Evolutionary conservation across 2,113 vertebrate species (phyloP).

Genomic region (Heterocephalus glaber): DNA sequence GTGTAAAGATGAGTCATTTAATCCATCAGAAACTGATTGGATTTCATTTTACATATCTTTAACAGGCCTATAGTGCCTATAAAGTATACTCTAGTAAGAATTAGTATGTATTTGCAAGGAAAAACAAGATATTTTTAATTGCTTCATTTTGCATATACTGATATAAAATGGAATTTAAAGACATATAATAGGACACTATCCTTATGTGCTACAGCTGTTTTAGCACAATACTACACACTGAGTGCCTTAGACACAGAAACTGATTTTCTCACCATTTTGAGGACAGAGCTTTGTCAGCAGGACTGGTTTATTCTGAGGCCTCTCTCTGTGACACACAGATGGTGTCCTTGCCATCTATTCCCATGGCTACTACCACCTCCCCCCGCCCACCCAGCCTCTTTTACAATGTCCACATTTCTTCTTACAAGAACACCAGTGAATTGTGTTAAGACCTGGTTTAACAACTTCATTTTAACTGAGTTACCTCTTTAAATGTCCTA

Average conservation of each 20-base stretch:
- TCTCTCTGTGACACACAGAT: neutral
- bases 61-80: neutral
- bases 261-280: neutral
- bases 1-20: neutral
- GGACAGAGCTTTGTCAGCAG: neutral
- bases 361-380: neutral
- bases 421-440: neutral
- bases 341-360: too few relatives aligned
- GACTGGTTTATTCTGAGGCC: neutral
- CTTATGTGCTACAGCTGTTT: neutral
- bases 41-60: neutral
- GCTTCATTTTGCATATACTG: neutral
- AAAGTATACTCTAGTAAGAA: neutral
- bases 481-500: neutral
- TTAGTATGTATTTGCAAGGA: neutral
- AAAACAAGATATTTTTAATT: neutral
- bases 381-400: accelerated
- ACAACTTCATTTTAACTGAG: neutral
- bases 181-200: neutral
- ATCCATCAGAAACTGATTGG: neutral
- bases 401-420: neutral
- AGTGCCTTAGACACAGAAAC: neutral
- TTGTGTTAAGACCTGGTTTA: neutral
- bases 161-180: neutral
- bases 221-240: neutral